Base-by-base conservation (phyloP, 64 coral and sea anemone species). In the Cladopsammia gracilis region DNA sequence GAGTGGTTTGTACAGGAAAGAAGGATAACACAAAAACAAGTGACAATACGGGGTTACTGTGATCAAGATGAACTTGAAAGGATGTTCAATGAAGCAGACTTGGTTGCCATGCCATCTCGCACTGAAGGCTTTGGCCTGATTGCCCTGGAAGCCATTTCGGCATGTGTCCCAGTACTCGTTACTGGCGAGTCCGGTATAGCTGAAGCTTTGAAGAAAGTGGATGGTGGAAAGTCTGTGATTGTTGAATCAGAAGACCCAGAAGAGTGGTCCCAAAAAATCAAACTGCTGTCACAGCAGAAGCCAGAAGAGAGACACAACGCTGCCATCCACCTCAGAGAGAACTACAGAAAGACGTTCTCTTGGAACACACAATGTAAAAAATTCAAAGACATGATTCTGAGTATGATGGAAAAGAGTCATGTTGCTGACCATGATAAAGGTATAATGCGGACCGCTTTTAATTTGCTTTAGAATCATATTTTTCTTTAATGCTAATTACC, bases 71-170 rank as follows among this genome's bases (percentile, higher is more conserved):
- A 80, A 10, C 51, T 80, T 10, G 56, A 80, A 23, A 50, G 19
- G 14, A 13, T 50, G 44, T 58, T 80, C 15, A 5, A 6, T 23
- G 9, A 80, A 80, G 77, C 77, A 58, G 53, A 80, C 52, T 42
- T 80, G 53, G 23, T 80, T 20, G 11, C 51, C 56, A 12, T 80
- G 12, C 77, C 77, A 13, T 80, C 77, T 25, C 77, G 77, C 10
- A 50, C 77, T 58, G 77, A 80, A 80, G 77, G 42, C 42, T 80
- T 80, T 80, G 77, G 77, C 19, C 16, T 80, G 42, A n/a, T 80
- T 58, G 77, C 46, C 22, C 77, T 80, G 5, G 77, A 80, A 50
- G 77, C 77, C 48, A 80, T 80, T 52, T 80, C 77, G 5, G 77
- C 77, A 19, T 9, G 77, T 3, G 77, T 48, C 7, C 77, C 45